phyloP scores from a whole-genome alignment of 2,113 vertebrate species.

The Xerus inauris region DNA sequence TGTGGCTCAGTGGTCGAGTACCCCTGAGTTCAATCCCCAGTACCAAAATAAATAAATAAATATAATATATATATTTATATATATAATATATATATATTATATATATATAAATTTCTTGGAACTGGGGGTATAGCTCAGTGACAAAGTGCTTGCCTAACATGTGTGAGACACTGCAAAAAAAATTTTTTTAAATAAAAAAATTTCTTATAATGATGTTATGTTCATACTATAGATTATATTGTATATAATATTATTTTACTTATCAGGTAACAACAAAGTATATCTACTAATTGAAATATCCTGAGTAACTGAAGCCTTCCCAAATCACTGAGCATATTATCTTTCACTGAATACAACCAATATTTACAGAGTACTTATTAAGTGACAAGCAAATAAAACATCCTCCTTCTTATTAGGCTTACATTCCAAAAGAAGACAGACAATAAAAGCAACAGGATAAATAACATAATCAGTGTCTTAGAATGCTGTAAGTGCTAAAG shows the following conservation, averaged over 20 bases:
- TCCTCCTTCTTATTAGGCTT: not conserved
- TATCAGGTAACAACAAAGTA: not conserved
- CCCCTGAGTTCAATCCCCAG: no score
- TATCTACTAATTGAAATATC: constrained; percentile 6
- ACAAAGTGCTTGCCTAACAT: not conserved
- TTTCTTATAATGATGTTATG: not conserved
- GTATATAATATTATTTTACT: not conserved
- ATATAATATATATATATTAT: no score
- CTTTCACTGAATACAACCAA: not conserved
- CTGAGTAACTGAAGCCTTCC: not conserved
- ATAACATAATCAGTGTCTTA: not conserved
- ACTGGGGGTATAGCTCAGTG: not conserved
- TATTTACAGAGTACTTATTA: not conserved
- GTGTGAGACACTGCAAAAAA: not conserved
- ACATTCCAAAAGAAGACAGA: not conserved
- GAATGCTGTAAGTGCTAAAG: not conserved
- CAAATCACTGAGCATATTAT: not conserved
- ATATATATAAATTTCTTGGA: not conserved
- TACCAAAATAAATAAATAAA: no score
- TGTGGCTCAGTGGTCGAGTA: no score
- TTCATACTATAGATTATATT: not conserved
- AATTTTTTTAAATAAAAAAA: not conserved
- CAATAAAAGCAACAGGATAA: constrained; percentile 1
- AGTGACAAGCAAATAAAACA: not conserved
- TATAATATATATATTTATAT: no score